Base-by-base conservation (phyloP, 2,797 vertebrate species). In the Tenualosa ilisha region DNA sequence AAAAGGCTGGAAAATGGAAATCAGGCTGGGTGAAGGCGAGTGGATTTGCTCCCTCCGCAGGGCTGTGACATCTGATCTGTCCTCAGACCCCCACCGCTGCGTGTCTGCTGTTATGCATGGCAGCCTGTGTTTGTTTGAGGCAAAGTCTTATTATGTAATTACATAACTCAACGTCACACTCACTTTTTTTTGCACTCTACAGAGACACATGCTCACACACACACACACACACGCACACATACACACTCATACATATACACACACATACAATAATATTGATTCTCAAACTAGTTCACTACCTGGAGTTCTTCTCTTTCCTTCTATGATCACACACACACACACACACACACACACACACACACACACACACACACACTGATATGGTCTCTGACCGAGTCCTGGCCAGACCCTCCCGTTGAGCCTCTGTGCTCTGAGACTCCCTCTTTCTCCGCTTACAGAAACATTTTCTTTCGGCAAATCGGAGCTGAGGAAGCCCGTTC, bases 401-500 rank as follows among this genome's bases (percentile, higher is more conserved):
- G 59, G 59, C 59, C 5, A 9, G n/a, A 61, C 59, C 22, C n/a
- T 63, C n/a, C 59, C n/a, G 22, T 63, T 63, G 59, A 24, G 59
- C 59, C 59, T n/a, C 59, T n/a, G 59, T 24, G 59, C 59, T 56
- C 54, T 4, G 54, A 56, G 54, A 56, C 59, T 63, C 59, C 59
- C 86, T 89, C 85, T 86, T 79, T 83, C 82, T 84, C 88, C 82
- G 87, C 87, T 90, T 88, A 87, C 82, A 90, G 86, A 86, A 89
- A 91, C 86, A 89, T 90, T 90, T 90, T 84, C 87, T 83, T 87
- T 68, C 85, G 83, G 84, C 82, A 87, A 87, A 89, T 91, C 87
- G 84, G 84, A 89, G 88, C 86, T 86, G 87, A 89, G 88, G 86
- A 86, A 87, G 82, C 88, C 84, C 87, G 86, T 90, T 88, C 81